Percentiles rank a stretch among this genome's conserved stretches.
phyloP scores from a whole-genome alignment of 2,113 vertebrate species.

The Cepphus grylle region DNA sequence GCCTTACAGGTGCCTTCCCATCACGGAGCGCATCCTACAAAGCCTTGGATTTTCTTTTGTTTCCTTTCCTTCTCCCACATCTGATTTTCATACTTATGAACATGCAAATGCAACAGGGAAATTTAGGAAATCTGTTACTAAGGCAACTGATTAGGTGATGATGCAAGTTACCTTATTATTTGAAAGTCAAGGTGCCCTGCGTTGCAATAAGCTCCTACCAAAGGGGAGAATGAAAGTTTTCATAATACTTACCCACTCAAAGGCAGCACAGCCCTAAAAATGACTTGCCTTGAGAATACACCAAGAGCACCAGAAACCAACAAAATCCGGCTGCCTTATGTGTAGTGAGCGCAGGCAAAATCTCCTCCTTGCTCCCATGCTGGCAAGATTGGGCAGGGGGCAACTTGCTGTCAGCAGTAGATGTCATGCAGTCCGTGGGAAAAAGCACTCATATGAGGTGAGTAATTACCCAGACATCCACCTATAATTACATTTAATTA shows the following conservation, averaged over 20 bases:
- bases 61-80: slow-evolving; percentile 6
- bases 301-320: neutral
- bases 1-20: neutral
- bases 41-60: neutral
- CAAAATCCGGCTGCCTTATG: neutral
- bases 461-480: neutral
- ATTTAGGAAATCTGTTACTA: slow-evolving; percentile 73
- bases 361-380: neutral
- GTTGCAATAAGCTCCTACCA: slow-evolving; percentile 31
- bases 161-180: slow-evolving; percentile 64
- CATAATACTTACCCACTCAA: neutral
- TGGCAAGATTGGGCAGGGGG: neutral
- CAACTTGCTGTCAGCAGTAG: neutral
- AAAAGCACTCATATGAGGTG: neutral
- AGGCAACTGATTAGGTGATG: slow-evolving; percentile 74
- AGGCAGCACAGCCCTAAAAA: neutral
- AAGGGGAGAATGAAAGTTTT: slow-evolving; percentile 20
- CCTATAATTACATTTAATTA: neutral
- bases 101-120: slow-evolving; percentile 62
- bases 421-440: neutral
- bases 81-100: slow-evolving; percentile 51
- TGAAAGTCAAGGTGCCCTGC: slow-evolving; percentile 37
- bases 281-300: neutral
- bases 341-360: neutral
- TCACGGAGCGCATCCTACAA: neutral